A percentile compares a stretch with the other conserved stretches of the same genome.
phyloP scores from a whole-genome alignment of 1,140 invertebrate species.

The Leguminivora glycinivorella region DNA sequence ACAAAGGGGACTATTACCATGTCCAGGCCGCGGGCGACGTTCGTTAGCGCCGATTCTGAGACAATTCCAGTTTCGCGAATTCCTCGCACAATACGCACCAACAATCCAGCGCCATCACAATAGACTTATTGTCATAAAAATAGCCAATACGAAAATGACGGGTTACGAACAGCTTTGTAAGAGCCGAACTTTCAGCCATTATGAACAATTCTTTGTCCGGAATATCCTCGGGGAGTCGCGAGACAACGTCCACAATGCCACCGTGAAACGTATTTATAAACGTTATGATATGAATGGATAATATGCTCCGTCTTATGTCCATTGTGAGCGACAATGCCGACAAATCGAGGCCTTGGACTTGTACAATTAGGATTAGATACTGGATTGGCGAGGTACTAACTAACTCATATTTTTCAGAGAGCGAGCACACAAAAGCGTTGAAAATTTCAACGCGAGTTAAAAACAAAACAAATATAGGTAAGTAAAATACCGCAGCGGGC shows the following conservation, averaged over 20 bases:
- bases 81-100: constrained; percentile 53
- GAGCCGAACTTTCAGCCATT: constrained; percentile 55
- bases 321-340: constrained; percentile 50
- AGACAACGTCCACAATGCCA: constrained; percentile 62
- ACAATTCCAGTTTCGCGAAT: constrained; percentile 74
- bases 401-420: constrained; percentile 24
- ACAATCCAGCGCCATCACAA: constrained; percentile 61
- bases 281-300: constrained; percentile 75
- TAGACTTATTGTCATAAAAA: constrained; percentile 71
- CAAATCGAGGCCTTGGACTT: constrained; percentile 60
- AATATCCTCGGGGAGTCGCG: constrained; percentile 66
- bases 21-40: constrained; percentile 38
- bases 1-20: constrained; percentile 31
- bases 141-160: constrained; percentile 76
- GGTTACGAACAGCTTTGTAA: constrained; percentile 66
- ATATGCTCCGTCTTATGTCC: constrained; percentile 50
- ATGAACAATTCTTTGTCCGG: constrained; percentile 64
- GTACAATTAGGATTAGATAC: constrained; percentile 66
- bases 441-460: constrained; percentile 34
- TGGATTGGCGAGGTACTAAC: constrained; percentile 42
- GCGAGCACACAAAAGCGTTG: constrained; percentile 20
- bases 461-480: constrained; percentile 55
- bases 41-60: constrained; percentile 58
- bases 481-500: constrained; percentile 61
- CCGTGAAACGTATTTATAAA: constrained; percentile 73